phyloP scores from a whole-genome alignment of 2,888 invertebrate species.

The Chrysina gloriosa region DNA sequence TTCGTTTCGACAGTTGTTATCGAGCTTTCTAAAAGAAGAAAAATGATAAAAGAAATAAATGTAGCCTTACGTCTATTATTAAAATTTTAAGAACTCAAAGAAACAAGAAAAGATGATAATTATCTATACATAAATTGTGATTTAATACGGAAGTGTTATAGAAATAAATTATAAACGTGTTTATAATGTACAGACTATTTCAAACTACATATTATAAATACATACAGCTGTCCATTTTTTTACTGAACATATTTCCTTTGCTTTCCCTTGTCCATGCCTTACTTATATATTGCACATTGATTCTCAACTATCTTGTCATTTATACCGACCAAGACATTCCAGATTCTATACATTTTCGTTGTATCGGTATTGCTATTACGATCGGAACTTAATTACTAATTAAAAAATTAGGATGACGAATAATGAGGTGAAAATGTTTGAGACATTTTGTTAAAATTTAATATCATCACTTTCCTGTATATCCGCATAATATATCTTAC shows the following conservation, averaged over 20 bases:
- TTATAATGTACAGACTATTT: constrained; percentile 27
- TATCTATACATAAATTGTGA: constrained; percentile 33
- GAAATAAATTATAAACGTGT: constrained; percentile 10
- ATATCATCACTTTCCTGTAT: too few species aligned
- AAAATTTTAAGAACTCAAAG: not conserved
- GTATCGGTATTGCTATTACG: too few species aligned
- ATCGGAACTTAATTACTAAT: too few species aligned
- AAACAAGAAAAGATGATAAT: not conserved
- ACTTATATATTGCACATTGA: not conserved
- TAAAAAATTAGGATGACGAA: too few species aligned
- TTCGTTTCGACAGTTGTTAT: not conserved
- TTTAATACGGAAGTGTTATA: constrained; percentile 7
- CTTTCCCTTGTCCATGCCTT: not conserved
- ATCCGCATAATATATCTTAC: not conserved
- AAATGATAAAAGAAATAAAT: not conserved
- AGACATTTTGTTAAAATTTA: too few species aligned
- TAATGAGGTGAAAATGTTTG: too few species aligned
- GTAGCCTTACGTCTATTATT: constrained; percentile 24
- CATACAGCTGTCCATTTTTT: constrained; percentile 7
- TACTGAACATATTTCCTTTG: not conserved
- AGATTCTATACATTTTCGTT: too few species aligned
- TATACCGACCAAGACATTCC: too few species aligned
- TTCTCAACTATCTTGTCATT: too few species aligned
- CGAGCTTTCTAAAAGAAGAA: constrained; percentile 26
- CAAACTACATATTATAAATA: not conserved